Evolutionary conservation across 2,113 vertebrate genomes (phyloP).

Genomic region (Lates calcarifer): DNA sequence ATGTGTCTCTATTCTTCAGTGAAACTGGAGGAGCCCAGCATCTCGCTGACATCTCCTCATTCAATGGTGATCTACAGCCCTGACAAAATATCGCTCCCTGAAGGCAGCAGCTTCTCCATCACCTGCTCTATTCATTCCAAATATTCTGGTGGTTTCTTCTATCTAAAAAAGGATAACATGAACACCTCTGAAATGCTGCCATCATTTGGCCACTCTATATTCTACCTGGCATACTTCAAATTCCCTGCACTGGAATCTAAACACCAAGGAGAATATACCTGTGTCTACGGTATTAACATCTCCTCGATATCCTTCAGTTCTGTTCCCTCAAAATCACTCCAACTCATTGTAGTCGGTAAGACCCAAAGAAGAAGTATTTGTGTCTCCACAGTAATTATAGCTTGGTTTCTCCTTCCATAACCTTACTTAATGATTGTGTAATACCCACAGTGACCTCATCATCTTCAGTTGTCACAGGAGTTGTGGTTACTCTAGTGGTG

Average conservation of each 20-base stretch:
- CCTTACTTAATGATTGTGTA: not conserved
- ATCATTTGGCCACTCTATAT: constrained; percentile 56
- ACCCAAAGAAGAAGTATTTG: not conserved
- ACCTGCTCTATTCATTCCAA: constrained; percentile 66
- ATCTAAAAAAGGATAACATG: constrained; percentile 42
- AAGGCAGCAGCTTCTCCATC: constrained; percentile 69
- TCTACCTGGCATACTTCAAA: constrained; percentile 70
- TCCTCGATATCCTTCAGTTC: constrained; percentile 61
- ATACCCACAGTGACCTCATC: constrained; percentile 48
- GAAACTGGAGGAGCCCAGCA: constrained; percentile 67
- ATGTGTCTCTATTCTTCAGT: constrained; percentile 51
- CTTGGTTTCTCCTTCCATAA: not conserved
- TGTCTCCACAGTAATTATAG: not conserved
- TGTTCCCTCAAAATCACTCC: constrained; percentile 63
- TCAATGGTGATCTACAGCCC: constrained; percentile 72
- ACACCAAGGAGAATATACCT: constrained; percentile 67
- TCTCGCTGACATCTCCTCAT: constrained; percentile 67
- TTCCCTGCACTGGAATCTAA: constrained; percentile 52
- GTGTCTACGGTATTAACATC: constrained; percentile 68
- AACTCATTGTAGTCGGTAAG: constrained; percentile 68
- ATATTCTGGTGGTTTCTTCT: constrained; percentile 66
- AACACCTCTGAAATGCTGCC: constrained; percentile 9
- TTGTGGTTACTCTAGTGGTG: constrained; percentile 51
- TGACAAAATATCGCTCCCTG: constrained; percentile 53
- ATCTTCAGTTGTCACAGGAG: constrained; percentile 37